Evolutionary conservation across 2,797 vertebrate genomes (phyloP).

Genomic region (Gallirallus australis): DNA sequence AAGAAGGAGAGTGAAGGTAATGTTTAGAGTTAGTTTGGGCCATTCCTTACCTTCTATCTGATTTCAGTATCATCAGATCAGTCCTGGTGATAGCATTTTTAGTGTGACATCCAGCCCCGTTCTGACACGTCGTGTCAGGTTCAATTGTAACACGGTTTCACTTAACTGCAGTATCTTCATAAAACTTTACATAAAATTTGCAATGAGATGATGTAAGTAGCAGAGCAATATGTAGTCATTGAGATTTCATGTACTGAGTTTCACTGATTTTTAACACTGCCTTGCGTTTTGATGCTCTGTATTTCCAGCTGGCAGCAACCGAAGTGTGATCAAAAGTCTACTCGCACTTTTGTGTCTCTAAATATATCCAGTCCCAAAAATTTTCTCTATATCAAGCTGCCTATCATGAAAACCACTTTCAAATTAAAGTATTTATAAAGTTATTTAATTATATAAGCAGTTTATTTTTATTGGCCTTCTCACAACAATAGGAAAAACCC

Average conservation of each 20-base stretch:
- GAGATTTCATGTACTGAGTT: background rate
- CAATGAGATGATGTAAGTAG: background rate
- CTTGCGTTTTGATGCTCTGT: constrained; percentile 19
- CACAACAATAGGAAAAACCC: background rate
- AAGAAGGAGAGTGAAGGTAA: background rate
- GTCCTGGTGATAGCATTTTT: background rate
- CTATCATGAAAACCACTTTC: background rate
- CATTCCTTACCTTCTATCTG: background rate
- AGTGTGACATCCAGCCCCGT: background rate
- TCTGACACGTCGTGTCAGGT: background rate
- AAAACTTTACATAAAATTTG: background rate
- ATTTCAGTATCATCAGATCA: background rate
- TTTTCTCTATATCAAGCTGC: constrained; percentile 23
- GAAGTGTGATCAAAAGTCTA: constrained; percentile 54
- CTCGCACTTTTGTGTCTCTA: constrained; percentile 15
- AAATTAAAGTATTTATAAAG: background rate
- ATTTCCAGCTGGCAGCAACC: constrained; percentile 52
- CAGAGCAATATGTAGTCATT: background rate
- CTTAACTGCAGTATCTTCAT: background rate
- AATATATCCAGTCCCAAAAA: constrained; percentile 45
- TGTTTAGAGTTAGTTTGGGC: background rate
- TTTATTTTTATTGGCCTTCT: background rate
- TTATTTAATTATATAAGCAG: background rate
- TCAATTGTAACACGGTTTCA: background rate
- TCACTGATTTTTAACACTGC: background rate